Base-by-base conservation (phyloP, 2,113 vertebrate genomes). In the Pelecanus crispus region DNA sequence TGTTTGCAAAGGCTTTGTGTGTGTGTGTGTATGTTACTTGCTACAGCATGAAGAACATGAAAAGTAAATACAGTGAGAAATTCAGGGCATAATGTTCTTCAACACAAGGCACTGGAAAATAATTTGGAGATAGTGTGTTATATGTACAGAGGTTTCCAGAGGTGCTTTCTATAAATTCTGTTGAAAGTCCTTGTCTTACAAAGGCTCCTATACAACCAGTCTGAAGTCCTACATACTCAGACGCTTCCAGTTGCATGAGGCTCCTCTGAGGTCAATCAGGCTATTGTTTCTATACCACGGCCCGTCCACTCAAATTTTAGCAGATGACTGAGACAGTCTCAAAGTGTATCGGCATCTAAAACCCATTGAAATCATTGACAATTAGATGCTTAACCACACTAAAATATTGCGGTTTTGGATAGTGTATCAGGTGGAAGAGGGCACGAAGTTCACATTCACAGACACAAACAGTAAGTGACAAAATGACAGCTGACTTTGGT, bases 21-120 rank as follows among this genome's bases (percentile, higher is more conserved):
- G 12, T 12, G 13, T 38, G 11, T 62, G 34, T 56, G 11, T 56
- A 1, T 58, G 20, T 74, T 81, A 55, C 90, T 84, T 92, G 67
- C 80, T 90, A 32, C 61, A 62, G 32, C 52, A 47, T n/a, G 77
- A 96, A 86, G 58, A 88, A 91, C 13, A 20, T 7, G 10, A 68
- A 32, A 97, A 84, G 72, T 75, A 93, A 94, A 87, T 68, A 65
- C 22, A 87, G n/a, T 44, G 66, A 65, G 49, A 94, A 90, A 82
- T 61, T 72, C 44, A 68, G 68, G 49, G 47, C 66, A 53, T 62
- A 78, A 49, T 2, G 13, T 75, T 94, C 72, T 84, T 89, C 42
- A 92, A 32, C 34, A 88, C 56, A 72, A 91, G 21, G 31, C 49
- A 72, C 36, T 42, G 40, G 65, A 81, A 94, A 67, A 79, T 89